Evolutionary conservation across 2,113 vertebrate genomes (phyloP).

Genomic region (Nothoprocta perdicaria): DNA sequence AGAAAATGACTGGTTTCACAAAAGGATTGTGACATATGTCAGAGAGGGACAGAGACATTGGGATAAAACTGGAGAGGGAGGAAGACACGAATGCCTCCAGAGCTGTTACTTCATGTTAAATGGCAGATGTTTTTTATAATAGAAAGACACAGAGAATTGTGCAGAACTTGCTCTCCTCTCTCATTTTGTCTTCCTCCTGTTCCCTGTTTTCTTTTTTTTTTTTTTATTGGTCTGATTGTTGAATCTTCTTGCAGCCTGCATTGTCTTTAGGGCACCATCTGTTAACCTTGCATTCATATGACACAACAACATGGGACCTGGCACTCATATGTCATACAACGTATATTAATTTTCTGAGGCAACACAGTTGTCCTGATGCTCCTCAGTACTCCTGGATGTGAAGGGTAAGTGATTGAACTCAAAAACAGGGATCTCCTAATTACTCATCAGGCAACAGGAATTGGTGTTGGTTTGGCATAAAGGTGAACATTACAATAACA

Average conservation of each 20-base stretch:
- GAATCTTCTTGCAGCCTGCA: not conserved
- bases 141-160: not conserved
- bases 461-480: not conserved
- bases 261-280: slow-evolving; percentile 38
- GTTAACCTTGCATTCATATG: not conserved
- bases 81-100: slow-evolving; percentile 2
- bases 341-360: not conserved
- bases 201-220: not conserved
- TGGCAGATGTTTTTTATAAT: slow-evolving; percentile 27
- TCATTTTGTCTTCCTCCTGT: not conserved
- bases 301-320: slow-evolving; percentile 11
- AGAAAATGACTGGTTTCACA: slow-evolving; percentile 53
- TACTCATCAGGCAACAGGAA: rapidly evolving
- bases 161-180: not conserved
- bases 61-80: slow-evolving; percentile 1
- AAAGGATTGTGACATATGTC: slow-evolving; percentile 28
- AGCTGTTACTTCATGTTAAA: slow-evolving; percentile 64
- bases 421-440: not conserved
- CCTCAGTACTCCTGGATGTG: not conserved
- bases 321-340: not conserved
- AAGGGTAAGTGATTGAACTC: not conserved
- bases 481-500: not conserved
- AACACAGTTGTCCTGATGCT: not conserved
- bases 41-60: not conserved
- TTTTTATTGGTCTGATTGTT: not conserved